These are phyloP conservation scores for Bombyx mandarina DNA, from an alignment of 1,140 invertebrate genomes.

Conservation along the genomic window DNA sequence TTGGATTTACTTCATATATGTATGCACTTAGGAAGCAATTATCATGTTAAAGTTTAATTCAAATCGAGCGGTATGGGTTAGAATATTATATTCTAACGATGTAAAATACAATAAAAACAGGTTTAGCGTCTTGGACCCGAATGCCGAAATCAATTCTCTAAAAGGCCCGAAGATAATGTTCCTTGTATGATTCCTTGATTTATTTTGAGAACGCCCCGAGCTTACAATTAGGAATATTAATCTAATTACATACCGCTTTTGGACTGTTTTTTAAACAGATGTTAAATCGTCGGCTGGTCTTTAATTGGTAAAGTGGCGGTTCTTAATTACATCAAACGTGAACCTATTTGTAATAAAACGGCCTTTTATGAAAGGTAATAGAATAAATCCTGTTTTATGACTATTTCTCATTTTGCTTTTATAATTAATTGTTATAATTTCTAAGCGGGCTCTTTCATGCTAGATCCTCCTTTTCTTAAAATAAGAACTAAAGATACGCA, in stretches of 20 bases:
- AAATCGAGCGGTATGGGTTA: too few relatives aligned
- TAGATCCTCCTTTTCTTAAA: too few relatives aligned
- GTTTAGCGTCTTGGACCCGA: conserved; percentile 1
- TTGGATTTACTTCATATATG: too few relatives aligned
- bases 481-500: too few relatives aligned
- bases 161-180: conserved; percentile 36
- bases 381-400: too few relatives aligned
- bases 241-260: conserved; percentile 22
- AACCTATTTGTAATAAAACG: not conserved
- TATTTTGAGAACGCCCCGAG: conserved; percentile 27
- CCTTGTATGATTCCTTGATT: conserved; percentile 35
- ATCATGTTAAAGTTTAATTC: too few relatives aligned
- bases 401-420: too few relatives aligned
- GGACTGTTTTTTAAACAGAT: conserved; percentile 15
- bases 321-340: conserved; percentile 2
- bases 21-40: too few relatives aligned
- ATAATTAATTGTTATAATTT: too few relatives aligned
- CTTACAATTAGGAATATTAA: conserved; percentile 29
- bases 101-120: conserved; percentile 8
- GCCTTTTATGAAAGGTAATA: too few relatives aligned
- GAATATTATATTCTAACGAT: conserved; percentile 11
- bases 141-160: conserved; percentile 49
- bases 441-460: too few relatives aligned
- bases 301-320: conserved; percentile 11
- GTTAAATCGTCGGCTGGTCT: conserved; percentile 10